phyloP scores from a whole-genome alignment of 2,888 invertebrate species.

The Sympetrum striolatum region DNA sequence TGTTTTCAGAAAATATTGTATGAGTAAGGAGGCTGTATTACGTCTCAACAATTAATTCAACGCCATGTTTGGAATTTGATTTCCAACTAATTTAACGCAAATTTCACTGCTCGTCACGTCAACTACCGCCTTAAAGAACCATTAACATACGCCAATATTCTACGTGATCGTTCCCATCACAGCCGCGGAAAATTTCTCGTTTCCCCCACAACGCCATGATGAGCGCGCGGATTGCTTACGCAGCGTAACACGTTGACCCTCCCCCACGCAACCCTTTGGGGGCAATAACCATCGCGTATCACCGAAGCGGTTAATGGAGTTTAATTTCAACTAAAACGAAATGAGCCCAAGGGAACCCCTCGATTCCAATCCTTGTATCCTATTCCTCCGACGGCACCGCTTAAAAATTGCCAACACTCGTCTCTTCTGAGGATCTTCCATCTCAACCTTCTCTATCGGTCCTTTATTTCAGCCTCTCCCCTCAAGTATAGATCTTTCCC shows the following conservation, averaged over 20 bases:
- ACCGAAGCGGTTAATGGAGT: constrained; percentile 31
- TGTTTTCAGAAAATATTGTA: no score
- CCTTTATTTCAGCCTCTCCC: neutral
- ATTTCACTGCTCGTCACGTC: neutral
- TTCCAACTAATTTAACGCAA: neutral
- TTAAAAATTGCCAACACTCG: neutral
- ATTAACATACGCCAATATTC: neutral
- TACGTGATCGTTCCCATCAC: neutral
- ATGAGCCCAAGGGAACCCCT: neutral
- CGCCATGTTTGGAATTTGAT: neutral
- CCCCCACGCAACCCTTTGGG: neutral
- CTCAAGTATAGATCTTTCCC: neutral
- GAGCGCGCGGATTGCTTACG: neutral
- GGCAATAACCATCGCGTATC: neutral
- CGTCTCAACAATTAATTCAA: neutral
- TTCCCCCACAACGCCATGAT: neutral
- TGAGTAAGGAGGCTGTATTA: neutral
- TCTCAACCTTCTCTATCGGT: neutral
- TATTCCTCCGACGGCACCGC: neutral
- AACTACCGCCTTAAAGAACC: neutral
- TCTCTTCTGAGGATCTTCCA: neutral
- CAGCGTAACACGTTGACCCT: neutral
- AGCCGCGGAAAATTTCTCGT: neutral
- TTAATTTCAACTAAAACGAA: constrained; percentile 32
- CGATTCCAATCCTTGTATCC: constrained; percentile 10